These are phyloP conservation scores for Athene cunicularia DNA, from an alignment of 2,113 vertebrate genomes.

Conservation along the genomic window DNA sequence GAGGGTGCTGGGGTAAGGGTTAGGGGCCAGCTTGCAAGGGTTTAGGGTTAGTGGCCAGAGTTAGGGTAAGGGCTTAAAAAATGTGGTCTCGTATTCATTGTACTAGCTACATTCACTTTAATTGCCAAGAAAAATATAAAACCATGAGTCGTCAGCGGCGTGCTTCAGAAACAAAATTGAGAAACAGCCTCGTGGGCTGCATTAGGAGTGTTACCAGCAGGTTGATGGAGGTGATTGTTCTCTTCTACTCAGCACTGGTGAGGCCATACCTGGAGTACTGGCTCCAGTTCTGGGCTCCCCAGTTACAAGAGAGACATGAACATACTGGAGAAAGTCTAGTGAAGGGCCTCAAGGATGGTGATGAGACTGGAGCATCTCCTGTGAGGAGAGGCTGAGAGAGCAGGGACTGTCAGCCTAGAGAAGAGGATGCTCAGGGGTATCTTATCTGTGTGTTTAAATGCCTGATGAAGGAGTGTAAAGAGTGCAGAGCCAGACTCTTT, in stretches of 20 bases:
- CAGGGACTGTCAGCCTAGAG: neutral
- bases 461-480: neutral
- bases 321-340: neutral
- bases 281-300: neutral
- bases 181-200: neutral
- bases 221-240: neutral
- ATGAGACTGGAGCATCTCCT: neutral
- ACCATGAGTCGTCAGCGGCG: neutral
- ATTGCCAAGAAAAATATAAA: neutral
- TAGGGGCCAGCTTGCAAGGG: accelerated
- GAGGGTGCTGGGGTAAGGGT: neutral
- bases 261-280: neutral
- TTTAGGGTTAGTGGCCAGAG: neutral
- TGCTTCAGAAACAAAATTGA: neutral
- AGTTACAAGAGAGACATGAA: neutral
- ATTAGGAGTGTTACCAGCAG: neutral
- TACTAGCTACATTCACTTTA: accelerated
- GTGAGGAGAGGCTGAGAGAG: neutral
- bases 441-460: neutral
- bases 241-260: neutral
- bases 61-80: neutral
- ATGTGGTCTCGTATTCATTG: neutral
- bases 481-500: neutral
- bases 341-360: neutral
- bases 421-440: neutral